Evolutionary conservation across 2,888 invertebrate species (phyloP), one percentile per base, ranked within the genome.

Genomic region (Tenthredo livida): DNA sequence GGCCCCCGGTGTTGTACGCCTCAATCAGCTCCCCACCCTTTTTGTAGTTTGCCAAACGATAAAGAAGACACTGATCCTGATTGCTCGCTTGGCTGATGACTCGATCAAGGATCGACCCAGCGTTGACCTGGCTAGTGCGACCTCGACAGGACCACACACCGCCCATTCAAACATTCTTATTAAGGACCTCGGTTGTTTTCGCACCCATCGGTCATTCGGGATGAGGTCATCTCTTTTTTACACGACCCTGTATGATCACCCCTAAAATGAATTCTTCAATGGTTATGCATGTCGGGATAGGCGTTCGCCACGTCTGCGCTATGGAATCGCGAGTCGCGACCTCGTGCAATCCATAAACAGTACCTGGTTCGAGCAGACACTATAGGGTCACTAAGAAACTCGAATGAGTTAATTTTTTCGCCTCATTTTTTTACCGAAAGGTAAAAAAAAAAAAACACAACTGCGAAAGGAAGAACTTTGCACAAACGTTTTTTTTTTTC

Each of bases 1-100:
- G 96, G 0, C 98, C 98, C 0, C 98, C 98, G 85, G 96, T 95
- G 86, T 97, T 96, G 90, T 98, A 98, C 0, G 98, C 97, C 88
- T 98, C 98, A 78, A 98, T 95, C 21, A 98, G 94, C 88, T 98
- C 97, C 5, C 98, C 98, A 70, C 98, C 97, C 94, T 98, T 97
- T 92, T 98, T 98, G 92, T 98, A 98, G 94, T 98, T 97, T 9
- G 98, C 98, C 85, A 98, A 94, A 91, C 97, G 97, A 92, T 98
- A 98, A 0, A 98, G 94, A 37, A 98, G 95, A 88, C 98, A 98
- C 91, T 97, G 97, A 91, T 97, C 97, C 91, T 97, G 97, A 89
- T 96, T 96, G 85, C 97, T 96, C 0, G 97, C 97, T 90, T 98
- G 98, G 21, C 98, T 98, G 91, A 98, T 98, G 87, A 98, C 98